phyloP scores from a whole-genome alignment of 2,113 vertebrate species.

The Butorides virescens region DNA sequence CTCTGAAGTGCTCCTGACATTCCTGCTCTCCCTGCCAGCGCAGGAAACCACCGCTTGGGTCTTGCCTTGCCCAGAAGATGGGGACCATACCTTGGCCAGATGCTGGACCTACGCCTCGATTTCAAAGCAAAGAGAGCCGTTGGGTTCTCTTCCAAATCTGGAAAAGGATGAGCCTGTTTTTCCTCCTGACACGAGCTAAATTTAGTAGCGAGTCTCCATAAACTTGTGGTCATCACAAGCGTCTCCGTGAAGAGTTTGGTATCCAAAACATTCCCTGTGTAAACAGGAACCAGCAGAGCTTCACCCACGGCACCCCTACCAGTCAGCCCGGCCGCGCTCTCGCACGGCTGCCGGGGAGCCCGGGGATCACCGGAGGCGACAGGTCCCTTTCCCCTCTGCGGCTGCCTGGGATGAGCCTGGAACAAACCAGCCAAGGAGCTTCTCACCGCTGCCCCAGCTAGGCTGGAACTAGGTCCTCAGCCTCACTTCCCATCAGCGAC shows the following conservation, averaged over 20 bases:
- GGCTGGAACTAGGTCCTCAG: not conserved
- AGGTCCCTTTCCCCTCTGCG: not conserved
- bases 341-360: not conserved
- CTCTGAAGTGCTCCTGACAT: not conserved
- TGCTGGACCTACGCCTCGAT: not conserved
- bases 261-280: constrained; percentile 1
- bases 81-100: not conserved
- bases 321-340: not conserved
- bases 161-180: not conserved
- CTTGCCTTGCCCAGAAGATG: not conserved
- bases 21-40: no score
- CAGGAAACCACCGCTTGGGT: not conserved
- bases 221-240: not conserved
- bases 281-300: not conserved
- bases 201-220: not conserved
- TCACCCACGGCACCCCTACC: not conserved
- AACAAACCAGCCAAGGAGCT: not conserved
- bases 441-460: not conserved
- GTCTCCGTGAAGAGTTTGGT: not conserved
- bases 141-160: not conserved
- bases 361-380: not conserved
- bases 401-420: not conserved
- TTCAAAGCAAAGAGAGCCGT: not conserved
- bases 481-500: not conserved
- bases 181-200: not conserved